Base-by-base conservation (phyloP, 2,113 vertebrate genomes). In the Egretta garzetta region DNA sequence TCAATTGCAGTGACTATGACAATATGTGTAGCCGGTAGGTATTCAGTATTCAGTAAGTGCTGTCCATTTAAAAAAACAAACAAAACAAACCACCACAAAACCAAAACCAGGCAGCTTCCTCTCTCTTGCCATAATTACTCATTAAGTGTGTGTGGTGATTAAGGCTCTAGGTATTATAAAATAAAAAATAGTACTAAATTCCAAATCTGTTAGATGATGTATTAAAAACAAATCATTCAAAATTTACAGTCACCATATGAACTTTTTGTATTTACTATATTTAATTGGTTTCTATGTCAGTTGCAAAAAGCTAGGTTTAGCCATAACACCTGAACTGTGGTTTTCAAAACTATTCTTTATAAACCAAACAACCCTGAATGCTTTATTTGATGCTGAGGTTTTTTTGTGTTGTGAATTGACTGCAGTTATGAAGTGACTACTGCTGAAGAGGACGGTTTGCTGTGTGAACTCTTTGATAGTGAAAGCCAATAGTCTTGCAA, bases 341-440 rank as follows among this genome's bases (percentile, higher is more conserved):
- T 50, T 80, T 88, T 60, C 28, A 30, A 80, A 84, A 47, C 24
- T 7, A 35, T 70, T 53, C 17, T 60, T n/a, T 60, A 2, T 28
- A 13, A 84, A 83, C 21, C 24, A 55, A 77, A 60, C 24, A 66
- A 14, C 22, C 14, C 47, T 58, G 41, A 72, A 45, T 35, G 23
- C 41, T 72, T 85, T 52, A 50, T 67, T 45, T 56, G 8, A 26
- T 60, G 24, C 21, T 45, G 21, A 20, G 0, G 0, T 0, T 8
- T 67, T 71, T 53, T 39, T 71, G n/a, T 77, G 41, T n/a, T 79
- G 37, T n/a, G 49, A 59, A 27, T 24, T 74, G 23, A 28, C 20
- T 74, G 20, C 50, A 33, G 6, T 10, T 43, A 12, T 43, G 19
- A 56, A 37, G 22, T 33, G 4, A n/a, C 37, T 66, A 4, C 72